phyloP scores from a whole-genome alignment of 1,140 invertebrate species.

The Drosophila grimshawi region DNA sequence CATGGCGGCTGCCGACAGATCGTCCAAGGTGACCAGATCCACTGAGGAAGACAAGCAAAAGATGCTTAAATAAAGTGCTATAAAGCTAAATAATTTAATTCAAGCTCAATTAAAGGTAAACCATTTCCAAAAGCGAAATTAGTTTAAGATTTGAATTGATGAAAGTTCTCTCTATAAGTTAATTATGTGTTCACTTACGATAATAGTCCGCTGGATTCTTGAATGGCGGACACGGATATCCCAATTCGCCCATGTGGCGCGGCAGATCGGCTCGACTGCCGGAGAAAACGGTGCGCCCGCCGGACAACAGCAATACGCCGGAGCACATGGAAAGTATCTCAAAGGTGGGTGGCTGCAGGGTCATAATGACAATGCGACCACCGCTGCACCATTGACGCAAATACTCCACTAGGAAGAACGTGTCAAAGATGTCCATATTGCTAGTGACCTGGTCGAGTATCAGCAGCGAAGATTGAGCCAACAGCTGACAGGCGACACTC shows the following conservation, averaged over 20 bases:
- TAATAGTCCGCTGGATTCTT: slow-evolving; percentile 99
- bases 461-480: slow-evolving; percentile 93
- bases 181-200: slow-evolving; percentile 87
- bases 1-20: slow-evolving; percentile 96
- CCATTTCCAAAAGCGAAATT: too few relatives aligned
- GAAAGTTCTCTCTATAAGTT: background rate
- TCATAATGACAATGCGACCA: slow-evolving; percentile 94
- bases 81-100: background rate
- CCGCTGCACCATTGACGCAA: slow-evolving; percentile 95
- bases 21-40: slow-evolving; percentile 96
- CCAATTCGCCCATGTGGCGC: slow-evolving; percentile 96
- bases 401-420: slow-evolving; percentile 97
- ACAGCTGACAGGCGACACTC: slow-evolving; percentile 93
- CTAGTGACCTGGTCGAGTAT: slow-evolving; percentile 95
- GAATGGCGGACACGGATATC: slow-evolving; percentile 97
- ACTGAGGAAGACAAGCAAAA: slow-evolving; percentile 86
- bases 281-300: slow-evolving; percentile 95
- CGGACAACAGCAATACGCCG: slow-evolving; percentile 92
- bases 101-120: too few relatives aligned
- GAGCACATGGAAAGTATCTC: slow-evolving; percentile 98
- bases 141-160: background rate
- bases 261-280: slow-evolving; percentile 95
- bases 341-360: slow-evolving; percentile 96
- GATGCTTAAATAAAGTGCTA: background rate
- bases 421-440: slow-evolving; percentile 98